Evolutionary conservation across 2,113 vertebrate genomes (phyloP).

Genomic region (Tetraodon nigroviridis): DNA sequence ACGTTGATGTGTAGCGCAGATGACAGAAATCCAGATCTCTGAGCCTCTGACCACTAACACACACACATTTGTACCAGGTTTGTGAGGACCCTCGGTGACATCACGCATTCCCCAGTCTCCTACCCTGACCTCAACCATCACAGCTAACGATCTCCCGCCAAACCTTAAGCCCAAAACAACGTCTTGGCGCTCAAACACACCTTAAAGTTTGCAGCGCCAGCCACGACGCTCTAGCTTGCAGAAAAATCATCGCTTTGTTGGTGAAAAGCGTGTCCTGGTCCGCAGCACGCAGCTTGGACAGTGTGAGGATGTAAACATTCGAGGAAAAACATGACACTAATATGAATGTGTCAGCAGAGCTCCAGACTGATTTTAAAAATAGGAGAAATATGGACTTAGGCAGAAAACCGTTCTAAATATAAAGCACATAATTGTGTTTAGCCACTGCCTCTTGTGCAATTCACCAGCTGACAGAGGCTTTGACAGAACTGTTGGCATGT

Average conservation of each 20-base stretch:
- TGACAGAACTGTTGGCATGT: conserved; percentile 37
- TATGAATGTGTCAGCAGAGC: conserved; percentile 16
- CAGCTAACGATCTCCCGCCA: no score
- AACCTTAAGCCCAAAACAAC: no score
- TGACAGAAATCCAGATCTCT: conserved; percentile 21
- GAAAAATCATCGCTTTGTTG: no score
- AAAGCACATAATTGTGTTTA: conserved; percentile 29
- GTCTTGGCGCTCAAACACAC: no score
- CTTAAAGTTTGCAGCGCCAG: no score
- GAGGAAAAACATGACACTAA: neutral
- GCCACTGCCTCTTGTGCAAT: conserved; percentile 9
- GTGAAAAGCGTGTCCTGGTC: no score
- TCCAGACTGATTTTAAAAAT: conserved; percentile 4
- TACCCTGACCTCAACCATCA: no score
- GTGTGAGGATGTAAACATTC: no score
- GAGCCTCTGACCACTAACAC: conserved; percentile 19
- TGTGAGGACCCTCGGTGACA: conserved; percentile 4
- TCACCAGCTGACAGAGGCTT: conserved; percentile 34
- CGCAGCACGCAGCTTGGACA: no score
- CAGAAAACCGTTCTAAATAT: conserved; percentile 13
- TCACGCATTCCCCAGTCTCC: neutral
- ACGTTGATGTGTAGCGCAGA: conserved; percentile 37
- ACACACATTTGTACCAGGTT: neutral
- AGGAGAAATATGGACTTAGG: conserved; percentile 14
- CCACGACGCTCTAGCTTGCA: no score